These are phyloP conservation scores for Sula dactylatra DNA, from an alignment of 2,113 vertebrate genomes.

Conservation along the genomic window DNA sequence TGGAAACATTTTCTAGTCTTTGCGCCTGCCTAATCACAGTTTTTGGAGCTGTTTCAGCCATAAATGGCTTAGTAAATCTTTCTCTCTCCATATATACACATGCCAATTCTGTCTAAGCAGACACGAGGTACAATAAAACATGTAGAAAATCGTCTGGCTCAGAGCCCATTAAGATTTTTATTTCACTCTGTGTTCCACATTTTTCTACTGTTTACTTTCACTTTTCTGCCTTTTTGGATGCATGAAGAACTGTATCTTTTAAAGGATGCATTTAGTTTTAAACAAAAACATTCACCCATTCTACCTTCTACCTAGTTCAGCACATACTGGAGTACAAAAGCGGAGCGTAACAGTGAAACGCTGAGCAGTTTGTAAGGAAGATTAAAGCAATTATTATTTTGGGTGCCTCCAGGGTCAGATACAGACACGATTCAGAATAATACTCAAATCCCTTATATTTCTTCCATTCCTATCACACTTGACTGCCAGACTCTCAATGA, in stretches of 20 bases:
- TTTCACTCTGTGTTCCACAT: background rate
- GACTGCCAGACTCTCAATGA: background rate
- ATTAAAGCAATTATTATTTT: background rate
- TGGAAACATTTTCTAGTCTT: conserved; percentile 28
- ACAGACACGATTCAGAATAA: background rate
- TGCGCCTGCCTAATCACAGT: background rate
- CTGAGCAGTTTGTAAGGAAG: background rate
- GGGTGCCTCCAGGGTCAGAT: background rate
- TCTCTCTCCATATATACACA: background rate
- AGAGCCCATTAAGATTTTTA: background rate
- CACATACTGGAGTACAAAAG: background rate
- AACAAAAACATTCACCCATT: background rate
- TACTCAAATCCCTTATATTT: background rate
- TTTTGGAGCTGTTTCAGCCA: conserved; percentile 18
- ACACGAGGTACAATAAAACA: background rate
- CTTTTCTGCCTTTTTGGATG: background rate
- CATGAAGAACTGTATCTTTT: background rate
- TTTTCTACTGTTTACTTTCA: conserved; percentile 4
- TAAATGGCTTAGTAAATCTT: conserved; percentile 39
- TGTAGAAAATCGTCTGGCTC: background rate
- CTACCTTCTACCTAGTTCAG: background rate
- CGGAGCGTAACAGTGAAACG: background rate
- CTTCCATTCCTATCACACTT: background rate
- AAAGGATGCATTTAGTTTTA: background rate
- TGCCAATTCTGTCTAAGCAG: conserved; percentile 34